Evolutionary conservation across 2,888 invertebrate species (phyloP).

Genomic region (Nomada ferruginata): DNA sequence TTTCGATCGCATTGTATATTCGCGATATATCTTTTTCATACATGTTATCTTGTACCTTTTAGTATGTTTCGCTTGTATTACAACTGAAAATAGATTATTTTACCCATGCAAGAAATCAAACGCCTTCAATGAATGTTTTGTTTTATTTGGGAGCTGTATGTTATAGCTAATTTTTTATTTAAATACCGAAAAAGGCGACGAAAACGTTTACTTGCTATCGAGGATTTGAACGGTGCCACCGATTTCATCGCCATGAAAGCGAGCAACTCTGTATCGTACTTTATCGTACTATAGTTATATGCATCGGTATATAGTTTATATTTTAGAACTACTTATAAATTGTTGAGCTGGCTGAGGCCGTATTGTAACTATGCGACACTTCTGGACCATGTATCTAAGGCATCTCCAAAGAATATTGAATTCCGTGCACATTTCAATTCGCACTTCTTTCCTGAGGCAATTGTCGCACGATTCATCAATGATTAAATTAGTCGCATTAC

Average conservation of each 20-base stretch:
- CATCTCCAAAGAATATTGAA: constrained; percentile 27
- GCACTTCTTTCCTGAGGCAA: not conserved
- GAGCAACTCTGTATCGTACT: constrained; percentile 34
- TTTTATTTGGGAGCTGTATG: constrained; percentile 1
- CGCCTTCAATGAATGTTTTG: constrained; percentile 7
- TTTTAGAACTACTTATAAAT: constrained; percentile 63
- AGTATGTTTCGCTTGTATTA: constrained; percentile 15
- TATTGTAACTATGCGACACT: constrained; percentile 43
- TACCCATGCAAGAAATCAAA: not conserved
- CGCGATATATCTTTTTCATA: constrained; percentile 4
- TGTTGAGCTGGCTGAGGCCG: constrained; percentile 50
- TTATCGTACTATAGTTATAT: constrained; percentile 53
- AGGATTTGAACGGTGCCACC: constrained; percentile 34
- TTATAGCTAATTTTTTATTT: constrained; percentile 16
- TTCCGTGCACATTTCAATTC: not conserved
- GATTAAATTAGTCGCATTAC: constrained; percentile 22
- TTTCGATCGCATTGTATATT: constrained; percentile 29
- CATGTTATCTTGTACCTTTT: constrained; percentile 8
- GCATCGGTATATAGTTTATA: constrained; percentile 65
- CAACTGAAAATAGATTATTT: constrained; percentile 28
- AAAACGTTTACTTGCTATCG: constrained; percentile 27
- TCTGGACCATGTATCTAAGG: constrained; percentile 41
- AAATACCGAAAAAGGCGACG: not conserved
- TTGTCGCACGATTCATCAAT: not conserved
- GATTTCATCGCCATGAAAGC: constrained; percentile 23